Base-by-base conservation (phyloP, 2,888 invertebrate species). In the Criorhina ranunculi region DNA sequence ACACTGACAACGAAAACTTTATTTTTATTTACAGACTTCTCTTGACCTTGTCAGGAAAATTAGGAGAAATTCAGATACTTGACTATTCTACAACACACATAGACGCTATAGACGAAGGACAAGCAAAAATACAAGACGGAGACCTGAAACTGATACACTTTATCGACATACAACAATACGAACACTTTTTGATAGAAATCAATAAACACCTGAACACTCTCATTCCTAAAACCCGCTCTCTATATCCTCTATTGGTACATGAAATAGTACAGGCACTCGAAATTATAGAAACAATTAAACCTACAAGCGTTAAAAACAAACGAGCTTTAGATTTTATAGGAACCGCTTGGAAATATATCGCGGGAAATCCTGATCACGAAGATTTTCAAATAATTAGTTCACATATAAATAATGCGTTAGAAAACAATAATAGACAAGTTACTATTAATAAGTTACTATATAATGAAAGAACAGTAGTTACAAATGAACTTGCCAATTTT, bases 341-440 rank as follows among this genome's bases (percentile, higher is more conserved):
- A 12, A 53, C 31, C 5, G 53, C 33, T 5, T 53, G 33, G 53
- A 53, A 53, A 15, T 53, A 15, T 12, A 53, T 33, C 11, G 49
- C 24, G 11, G 49, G n/a, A 49, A 49, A 29, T 49, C 49, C 24
- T 1, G 24, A 49, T 19, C 46, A 46, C 6, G 49, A 49, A 49
- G 49, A 24, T 49, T 49, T 24, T 11, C 24, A 24, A 49, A 49
- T 49, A 19, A 49, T 49, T 24, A 49, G 24, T 24, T 49, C 24
- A 49, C 24, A 49, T n/a, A 24, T 49, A 49, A 49, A 49, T 17
- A 46, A 19, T 8, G 46, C 33, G 2, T 31, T 53, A 53, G 53
- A 53, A 12, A 53, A 53, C 6, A 53, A 53, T 12, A 33, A 31
- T 6, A 53, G 8, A 33, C 53, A 53, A 33, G 15, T 31, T 3